Conservation (phyloP, 2,888 invertebrate genomes). For the Noctua janthina region DNA sequence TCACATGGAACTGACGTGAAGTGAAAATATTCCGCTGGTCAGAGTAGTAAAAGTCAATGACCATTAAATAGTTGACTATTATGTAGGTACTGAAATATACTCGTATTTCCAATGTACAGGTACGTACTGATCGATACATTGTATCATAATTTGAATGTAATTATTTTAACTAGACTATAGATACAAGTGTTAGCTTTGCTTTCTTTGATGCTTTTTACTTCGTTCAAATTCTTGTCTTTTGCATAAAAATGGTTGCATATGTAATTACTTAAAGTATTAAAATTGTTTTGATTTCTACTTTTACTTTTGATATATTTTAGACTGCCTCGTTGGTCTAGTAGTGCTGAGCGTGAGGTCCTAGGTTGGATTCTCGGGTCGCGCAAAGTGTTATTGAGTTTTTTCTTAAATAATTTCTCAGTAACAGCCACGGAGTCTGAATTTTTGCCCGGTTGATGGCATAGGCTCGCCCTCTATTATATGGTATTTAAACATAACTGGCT, state of each 20-base stretch:
- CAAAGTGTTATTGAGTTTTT: not conserved
- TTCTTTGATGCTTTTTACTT: not conserved
- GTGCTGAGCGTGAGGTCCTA: not conserved
- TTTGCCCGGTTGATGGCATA: not conserved
- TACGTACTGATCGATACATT: not conserved
- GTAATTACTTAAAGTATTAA: too few species aligned
- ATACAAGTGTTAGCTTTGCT: not conserved
- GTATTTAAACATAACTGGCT: not conserved
- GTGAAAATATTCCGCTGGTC: slow-evolving; percentile 28
- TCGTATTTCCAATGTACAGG: not conserved
- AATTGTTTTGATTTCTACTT: not conserved
- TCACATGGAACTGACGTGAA: slow-evolving; percentile 21
- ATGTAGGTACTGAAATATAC: not conserved
- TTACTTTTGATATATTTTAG: not conserved
- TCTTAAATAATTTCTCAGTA: not conserved
- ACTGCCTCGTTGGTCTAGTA: not conserved
- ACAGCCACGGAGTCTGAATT: not conserved
- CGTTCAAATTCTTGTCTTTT: not conserved
- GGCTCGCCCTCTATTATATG: not conserved
- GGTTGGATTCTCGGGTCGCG: not conserved
- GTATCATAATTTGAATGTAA: not conserved
- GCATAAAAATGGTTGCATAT: not conserved
- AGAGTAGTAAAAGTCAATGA: slow-evolving; percentile 13
- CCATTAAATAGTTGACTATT: not conserved
- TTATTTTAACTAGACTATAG: too few species aligned